Evolutionary conservation across 2,113 vertebrate genomes (phyloP), one percentile per base, ranked within the genome.

Genomic region (Jacana jacana): DNA sequence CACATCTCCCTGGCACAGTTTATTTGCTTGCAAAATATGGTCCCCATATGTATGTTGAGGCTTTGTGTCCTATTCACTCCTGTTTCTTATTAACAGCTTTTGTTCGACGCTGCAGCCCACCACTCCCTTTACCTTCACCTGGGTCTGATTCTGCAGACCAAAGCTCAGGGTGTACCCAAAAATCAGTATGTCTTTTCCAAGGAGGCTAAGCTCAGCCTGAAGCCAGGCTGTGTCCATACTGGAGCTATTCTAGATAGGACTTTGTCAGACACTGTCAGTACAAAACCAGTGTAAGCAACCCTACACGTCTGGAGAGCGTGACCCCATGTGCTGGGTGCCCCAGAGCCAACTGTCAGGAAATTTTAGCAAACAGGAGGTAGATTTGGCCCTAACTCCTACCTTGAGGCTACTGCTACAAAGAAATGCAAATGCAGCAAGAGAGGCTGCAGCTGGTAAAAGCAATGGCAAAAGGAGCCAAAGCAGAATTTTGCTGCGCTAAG

Each of bases 271-370:
- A 10, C 42, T 28, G 7, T 31, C 48, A 60, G 12, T 10, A 42
- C 18, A 82, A 55, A 79, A 64, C 4, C 30, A 82, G 4, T 22
- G 35, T 9, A 64, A 75, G 10, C 15, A 75, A 18, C 33, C 19
- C 17, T 27, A 4, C 5, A 1, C 30, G 39, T 33, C 14, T 2
- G 0, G 11, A 55, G 27, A 78, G 3, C 2, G 0, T 7, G 4
- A 2, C 17, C 18, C 18, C 7, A 23, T 1, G 10, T 14, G 33
- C 14, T 68, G 37, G n/a, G 12, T 31, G 30, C 8, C 20, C 20
- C 22, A 55, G 51, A 58, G 17, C 12, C 51, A 94, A 31, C 31
- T 14, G 5, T 18, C 42, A 75, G n/a, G 46, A 23, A 19, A 18
- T 46, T 83, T 68, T 9, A 90, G 46, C 13, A 46, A 20, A 31